These are phyloP conservation scores for Bombus vancouverensis DNA, from an alignment of 1,140 invertebrate genomes.

Conservation along the genomic window DNA sequence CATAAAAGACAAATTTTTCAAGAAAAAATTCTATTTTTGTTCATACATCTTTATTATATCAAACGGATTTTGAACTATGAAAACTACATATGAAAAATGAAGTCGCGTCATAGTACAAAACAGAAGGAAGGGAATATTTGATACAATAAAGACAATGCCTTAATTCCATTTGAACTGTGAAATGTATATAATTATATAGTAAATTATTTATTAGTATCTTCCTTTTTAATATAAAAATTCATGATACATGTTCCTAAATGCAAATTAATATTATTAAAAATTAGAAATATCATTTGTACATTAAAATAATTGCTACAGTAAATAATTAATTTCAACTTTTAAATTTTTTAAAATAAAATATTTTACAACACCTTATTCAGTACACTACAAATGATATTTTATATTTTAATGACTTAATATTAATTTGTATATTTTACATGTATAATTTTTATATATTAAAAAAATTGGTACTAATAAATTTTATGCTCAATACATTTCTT, in stretches of 20 bases:
- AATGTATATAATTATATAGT: not conserved
- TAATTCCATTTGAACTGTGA: not conserved
- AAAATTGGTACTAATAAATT: not conserved
- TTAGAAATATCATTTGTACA: constrained; percentile 1
- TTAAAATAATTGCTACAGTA: not conserved
- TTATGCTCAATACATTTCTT: not conserved
- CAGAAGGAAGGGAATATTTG: not conserved
- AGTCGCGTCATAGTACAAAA: not conserved
- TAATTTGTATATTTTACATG: not conserved
- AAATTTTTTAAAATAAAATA: too few relatives aligned
- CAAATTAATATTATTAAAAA: constrained; percentile 15
- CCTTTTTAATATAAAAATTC: not conserved
- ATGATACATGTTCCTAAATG: not conserved
- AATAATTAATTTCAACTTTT: not conserved
- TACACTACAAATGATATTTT: constrained; percentile 14
- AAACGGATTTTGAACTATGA: not conserved
- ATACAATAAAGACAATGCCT: not conserved
- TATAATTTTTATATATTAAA: not conserved
- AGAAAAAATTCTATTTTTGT: not conserved
- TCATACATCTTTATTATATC: not conserved
- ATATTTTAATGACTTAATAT: not conserved
- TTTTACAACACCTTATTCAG: not conserved
- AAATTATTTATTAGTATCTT: not conserved
- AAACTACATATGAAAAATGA: not conserved
- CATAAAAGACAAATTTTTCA: not conserved